A percentile compares a stretch with the other conserved stretches of the same genome.
Conservation (phyloP, 2,113 vertebrate species). For the Sinocyclocheilus anophthalmus region DNA sequence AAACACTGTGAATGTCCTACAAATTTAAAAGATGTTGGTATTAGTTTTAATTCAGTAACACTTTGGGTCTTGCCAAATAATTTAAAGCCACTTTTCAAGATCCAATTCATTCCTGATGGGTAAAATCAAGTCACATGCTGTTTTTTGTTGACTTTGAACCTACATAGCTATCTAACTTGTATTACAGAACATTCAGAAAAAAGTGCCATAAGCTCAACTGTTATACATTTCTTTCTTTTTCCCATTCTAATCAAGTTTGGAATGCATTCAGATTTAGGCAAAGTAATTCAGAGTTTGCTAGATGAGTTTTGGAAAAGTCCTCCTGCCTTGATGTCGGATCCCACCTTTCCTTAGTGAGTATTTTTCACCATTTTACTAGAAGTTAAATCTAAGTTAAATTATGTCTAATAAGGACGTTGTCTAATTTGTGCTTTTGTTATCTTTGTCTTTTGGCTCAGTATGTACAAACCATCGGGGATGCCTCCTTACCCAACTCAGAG, state of each 20-base stretch:
- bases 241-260: slow-evolving; percentile 81
- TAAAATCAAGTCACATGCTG: not conserved
- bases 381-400: not conserved
- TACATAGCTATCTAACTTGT: not conserved
- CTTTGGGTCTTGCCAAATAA: no score
- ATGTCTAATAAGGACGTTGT: not conserved
- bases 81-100: not conserved
- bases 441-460: slow-evolving; percentile 65
- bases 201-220: not conserved
- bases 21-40: no score
- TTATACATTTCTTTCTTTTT: not conserved
- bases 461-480: slow-evolving; percentile 87
- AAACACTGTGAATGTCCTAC: no score
- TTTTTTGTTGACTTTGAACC: not conserved
- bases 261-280: slow-evolving; percentile 99
- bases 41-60: no score
- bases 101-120: not conserved
- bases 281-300: slow-evolving; percentile 91
- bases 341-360: slow-evolving; percentile 92
- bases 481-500: slow-evolving; percentile 82
- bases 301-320: slow-evolving; percentile 99
- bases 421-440: not conserved
- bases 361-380: not conserved
- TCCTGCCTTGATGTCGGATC: slow-evolving; percentile 84
- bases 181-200: not conserved